Evolutionary conservation across 1,140 invertebrate species (phyloP).

Genomic region (Homarus americanus): DNA sequence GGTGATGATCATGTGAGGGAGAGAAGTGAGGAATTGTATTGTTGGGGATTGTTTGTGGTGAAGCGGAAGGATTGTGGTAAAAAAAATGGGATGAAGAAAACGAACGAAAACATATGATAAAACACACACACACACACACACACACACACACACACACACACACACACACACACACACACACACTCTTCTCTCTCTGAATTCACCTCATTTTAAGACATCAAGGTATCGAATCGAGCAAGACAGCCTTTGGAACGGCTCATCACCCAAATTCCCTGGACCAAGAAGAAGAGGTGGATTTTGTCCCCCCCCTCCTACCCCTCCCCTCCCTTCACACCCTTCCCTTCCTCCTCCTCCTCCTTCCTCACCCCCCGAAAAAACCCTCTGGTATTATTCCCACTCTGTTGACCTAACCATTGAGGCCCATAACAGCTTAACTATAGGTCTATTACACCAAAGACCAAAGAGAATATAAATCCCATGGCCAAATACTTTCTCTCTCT

Average conservation of each 20-base stretch:
- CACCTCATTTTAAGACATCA: neutral
- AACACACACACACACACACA: too few species aligned
- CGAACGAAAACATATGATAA: too few species aligned
- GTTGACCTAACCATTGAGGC: neutral
- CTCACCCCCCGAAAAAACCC: neutral
- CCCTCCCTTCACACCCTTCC: too few species aligned
- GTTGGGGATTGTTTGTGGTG: too few species aligned
- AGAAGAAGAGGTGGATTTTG: too few species aligned
- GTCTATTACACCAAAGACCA: neutral
- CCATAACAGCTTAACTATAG: neutral
- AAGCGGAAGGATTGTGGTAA: too few species aligned
- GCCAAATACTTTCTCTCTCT: neutral
- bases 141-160: too few species aligned
- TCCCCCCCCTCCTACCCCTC: neutral
- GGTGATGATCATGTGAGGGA: too few species aligned
- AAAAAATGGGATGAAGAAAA: too few species aligned
- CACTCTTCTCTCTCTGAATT: neutral
- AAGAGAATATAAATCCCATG: neutral
- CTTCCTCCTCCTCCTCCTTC: neutral
- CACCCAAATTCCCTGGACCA: too few species aligned
- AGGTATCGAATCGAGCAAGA: slow-evolving; percentile 1
- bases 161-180: too few species aligned
- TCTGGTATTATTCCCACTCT: neutral
- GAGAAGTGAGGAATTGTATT: too few species aligned
- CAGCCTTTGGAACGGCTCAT: neutral